phyloP scores from a whole-genome alignment of 2,797 vertebrate species.

The Takifugu ocellatus region DNA sequence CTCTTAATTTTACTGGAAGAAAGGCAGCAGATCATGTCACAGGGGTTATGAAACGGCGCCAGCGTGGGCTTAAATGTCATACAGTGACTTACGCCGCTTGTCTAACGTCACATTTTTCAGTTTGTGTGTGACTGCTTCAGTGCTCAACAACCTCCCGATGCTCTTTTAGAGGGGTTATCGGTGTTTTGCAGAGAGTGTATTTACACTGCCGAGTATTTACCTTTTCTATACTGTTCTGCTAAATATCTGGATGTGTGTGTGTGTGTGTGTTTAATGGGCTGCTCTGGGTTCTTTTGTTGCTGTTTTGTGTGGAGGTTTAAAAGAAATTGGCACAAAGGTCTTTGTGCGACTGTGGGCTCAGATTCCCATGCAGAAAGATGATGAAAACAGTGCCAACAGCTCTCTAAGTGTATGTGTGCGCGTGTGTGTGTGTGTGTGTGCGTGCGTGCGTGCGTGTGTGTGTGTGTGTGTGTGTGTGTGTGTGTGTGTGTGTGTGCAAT shows the following conservation, averaged over 20 bases:
- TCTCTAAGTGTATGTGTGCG: constrained; percentile 28
- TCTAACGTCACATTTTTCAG: constrained; percentile 15
- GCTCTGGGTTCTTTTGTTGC: constrained; percentile 37
- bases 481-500: not conserved
- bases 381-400: constrained; percentile 43
- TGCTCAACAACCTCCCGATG: constrained; percentile 21
- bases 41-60: constrained; percentile 3
- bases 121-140: constrained; percentile 9
- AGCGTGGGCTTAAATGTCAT: not conserved
- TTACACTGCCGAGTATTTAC: constrained; percentile 18
- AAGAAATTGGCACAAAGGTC: constrained; percentile 14
- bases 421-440: not conserved
- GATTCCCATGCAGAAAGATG: constrained; percentile 27
- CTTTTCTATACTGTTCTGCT: constrained; percentile 24
- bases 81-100: not conserved
- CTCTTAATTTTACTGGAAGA: constrained; percentile 4
- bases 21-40: constrained; percentile 3
- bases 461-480: not conserved
- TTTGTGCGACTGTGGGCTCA: constrained; percentile 29
- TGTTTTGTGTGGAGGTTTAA: constrained; percentile 29
- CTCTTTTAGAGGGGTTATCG: constrained; percentile 33
- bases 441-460: not conserved
- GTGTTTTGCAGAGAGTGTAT: constrained; percentile 12
- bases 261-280: not conserved
- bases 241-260: too few relatives aligned